Conservation (phyloP, 2,797 vertebrate genomes). For the Trematomus bernacchii region DNA sequence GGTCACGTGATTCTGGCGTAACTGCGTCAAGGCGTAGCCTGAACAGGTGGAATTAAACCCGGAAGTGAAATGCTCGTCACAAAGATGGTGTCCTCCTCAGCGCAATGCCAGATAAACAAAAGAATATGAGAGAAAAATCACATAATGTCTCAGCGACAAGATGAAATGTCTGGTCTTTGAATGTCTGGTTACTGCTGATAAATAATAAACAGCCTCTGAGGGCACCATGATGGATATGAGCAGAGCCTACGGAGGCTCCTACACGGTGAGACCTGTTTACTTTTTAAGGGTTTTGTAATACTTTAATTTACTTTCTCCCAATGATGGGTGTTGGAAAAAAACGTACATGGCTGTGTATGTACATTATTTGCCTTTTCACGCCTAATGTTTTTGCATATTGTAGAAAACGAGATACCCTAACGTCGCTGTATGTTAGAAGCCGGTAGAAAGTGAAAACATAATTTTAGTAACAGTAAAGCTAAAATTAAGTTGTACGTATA, state of each 20-base stretch:
- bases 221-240: constrained; percentile 53
- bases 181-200: background rate
- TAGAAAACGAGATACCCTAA: background rate
- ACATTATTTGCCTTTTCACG: background rate
- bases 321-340: background rate
- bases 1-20: constrained; percentile 36
- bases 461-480: background rate
- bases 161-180: constrained; percentile 13
- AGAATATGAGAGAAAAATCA: background rate
- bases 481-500: too few species aligned
- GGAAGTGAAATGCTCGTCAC: constrained; percentile 64
- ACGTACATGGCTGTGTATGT: rapidly evolving
- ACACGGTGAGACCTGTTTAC: constrained; percentile 74
- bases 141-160: background rate
- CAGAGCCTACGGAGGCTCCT: constrained; percentile 59
- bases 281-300: background rate
- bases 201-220: background rate
- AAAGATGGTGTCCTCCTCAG: constrained; percentile 24
- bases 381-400: background rate
- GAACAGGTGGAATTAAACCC: constrained; percentile 46
- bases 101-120: background rate
- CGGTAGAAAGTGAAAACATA: background rate
- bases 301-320: background rate
- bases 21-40: constrained; percentile 38
- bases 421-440: too few species aligned